Evolutionary conservation across 1,140 invertebrate genomes (phyloP).

Genomic region (Drosophila parvula): DNA sequence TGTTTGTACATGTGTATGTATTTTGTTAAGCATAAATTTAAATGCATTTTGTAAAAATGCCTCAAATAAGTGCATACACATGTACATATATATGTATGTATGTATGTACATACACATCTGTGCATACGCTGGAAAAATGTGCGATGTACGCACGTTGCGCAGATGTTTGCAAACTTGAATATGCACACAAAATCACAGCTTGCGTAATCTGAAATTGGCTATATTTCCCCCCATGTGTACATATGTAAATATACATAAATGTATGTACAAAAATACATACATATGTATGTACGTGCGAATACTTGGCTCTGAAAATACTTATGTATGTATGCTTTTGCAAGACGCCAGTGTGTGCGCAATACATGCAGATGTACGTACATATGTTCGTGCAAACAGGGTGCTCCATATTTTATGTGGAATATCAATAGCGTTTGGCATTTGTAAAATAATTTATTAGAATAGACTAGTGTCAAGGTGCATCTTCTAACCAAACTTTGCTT

Average conservation of each 20-base stretch:
- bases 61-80: neutral
- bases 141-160: conserved; percentile 15
- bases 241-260: conserved; percentile 8
- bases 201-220: conserved; percentile 69
- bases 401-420: conserved; percentile 5
- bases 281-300: conserved; percentile 24
- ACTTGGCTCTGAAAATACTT: conserved; percentile 17
- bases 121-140: conserved; percentile 10
- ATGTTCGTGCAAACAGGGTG: conserved; percentile 16
- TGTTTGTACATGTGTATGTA: conserved; percentile 7
- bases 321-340: conserved; percentile 30
- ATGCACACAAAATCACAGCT: conserved; percentile 50
- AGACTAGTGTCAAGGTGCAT: neutral
- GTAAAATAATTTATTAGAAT: neutral
- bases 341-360: conserved; percentile 14
- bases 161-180: conserved; percentile 42
- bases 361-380: conserved; percentile 19
- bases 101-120: conserved; percentile 1
- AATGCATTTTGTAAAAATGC: neutral
- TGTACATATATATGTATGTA: too few species aligned
- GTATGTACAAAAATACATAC: neutral
- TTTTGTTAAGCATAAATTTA: conserved; percentile 9
- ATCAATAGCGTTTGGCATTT: neutral
- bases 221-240: conserved; percentile 31
- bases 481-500: neutral